phyloP scores from a whole-genome alignment of 1,140 invertebrate genomes.

The Bursaphelenchus mucronatus region DNA sequence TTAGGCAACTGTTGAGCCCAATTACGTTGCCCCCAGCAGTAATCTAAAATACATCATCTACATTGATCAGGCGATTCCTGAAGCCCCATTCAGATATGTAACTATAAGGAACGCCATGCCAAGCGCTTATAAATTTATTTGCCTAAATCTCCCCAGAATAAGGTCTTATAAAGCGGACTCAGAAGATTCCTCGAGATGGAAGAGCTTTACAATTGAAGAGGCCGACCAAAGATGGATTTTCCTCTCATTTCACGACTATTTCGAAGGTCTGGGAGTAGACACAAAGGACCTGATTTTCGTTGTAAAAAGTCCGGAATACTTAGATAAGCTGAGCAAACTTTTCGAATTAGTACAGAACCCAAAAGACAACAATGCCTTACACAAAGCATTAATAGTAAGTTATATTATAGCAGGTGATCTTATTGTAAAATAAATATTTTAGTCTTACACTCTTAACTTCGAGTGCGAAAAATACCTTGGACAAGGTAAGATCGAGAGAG shows the following conservation, averaged over 20 bases:
- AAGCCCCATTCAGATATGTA: background rate
- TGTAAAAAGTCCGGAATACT: constrained; percentile 17
- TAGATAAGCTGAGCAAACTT: constrained; percentile 14
- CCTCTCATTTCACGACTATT: background rate
- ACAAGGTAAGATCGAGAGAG: background rate
- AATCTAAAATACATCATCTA: constrained; percentile 5
- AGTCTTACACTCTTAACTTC: constrained; percentile 2
- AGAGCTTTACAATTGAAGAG: constrained; percentile 13
- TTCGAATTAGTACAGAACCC: background rate
- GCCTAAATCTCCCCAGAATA: constrained; percentile 3
- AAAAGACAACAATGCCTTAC: background rate
- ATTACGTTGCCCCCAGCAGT: constrained; percentile 14
- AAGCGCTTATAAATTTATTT: background rate
- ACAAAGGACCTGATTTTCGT: constrained; percentile 12
- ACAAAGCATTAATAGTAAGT: constrained; percentile 7
- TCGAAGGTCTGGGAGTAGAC: background rate
- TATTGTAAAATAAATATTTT: constrained; percentile 8
- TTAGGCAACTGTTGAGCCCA: background rate
- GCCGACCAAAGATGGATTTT: constrained; percentile 4
- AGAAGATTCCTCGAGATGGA: constrained; percentile 13
- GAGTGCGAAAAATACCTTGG: constrained; percentile 10
- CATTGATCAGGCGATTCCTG: constrained; percentile 1
- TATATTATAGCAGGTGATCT: background rate
- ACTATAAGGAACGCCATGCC: background rate
- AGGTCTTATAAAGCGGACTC: background rate